These are phyloP conservation scores for Orthosia cruda DNA, from an alignment of 2,888 invertebrate genomes.

Conservation along the genomic window DNA sequence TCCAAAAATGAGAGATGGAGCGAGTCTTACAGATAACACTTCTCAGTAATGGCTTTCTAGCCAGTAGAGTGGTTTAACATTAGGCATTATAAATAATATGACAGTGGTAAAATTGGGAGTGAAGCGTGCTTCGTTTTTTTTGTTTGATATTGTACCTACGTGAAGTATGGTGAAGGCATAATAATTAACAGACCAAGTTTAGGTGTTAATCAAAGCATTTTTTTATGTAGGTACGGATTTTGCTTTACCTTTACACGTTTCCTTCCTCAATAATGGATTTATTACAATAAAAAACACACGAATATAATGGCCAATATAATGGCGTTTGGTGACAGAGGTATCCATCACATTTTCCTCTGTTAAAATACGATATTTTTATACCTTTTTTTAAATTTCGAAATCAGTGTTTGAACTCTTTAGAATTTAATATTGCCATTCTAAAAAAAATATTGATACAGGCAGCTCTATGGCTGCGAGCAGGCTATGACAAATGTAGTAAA, in stretches of 20 bases:
- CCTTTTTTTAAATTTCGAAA: neutral
- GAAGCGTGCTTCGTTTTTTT: conserved; percentile 50
- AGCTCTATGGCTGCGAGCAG: conserved; percentile 65
- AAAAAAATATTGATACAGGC: conserved; percentile 51
- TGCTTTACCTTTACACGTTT: conserved; percentile 22
- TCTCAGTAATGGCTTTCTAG: conserved; percentile 86
- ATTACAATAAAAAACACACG: neutral
- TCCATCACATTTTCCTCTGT: neutral
- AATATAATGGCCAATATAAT: neutral
- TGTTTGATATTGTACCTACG: neutral
- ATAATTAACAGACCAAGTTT: neutral
- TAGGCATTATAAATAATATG: conserved; percentile 70
- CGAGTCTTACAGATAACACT: conserved; percentile 85
- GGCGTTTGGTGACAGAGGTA: neutral
- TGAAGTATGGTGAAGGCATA: neutral
- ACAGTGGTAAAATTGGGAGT: conserved; percentile 58
- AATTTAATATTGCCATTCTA: conserved; percentile 30
- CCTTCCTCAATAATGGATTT: conserved; percentile 10
- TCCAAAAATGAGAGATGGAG: conserved; percentile 91
- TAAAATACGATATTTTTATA: neutral
- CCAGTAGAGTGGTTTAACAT: conserved; percentile 75
- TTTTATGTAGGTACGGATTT: neutral
- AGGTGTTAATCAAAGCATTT: neutral
- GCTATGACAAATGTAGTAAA: conserved; percentile 88
- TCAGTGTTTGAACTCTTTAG: neutral